These are phyloP conservation scores for Hoplostethus atlanticus DNA, from an alignment of 2,797 vertebrate species.

Conservation along the genomic window DNA sequence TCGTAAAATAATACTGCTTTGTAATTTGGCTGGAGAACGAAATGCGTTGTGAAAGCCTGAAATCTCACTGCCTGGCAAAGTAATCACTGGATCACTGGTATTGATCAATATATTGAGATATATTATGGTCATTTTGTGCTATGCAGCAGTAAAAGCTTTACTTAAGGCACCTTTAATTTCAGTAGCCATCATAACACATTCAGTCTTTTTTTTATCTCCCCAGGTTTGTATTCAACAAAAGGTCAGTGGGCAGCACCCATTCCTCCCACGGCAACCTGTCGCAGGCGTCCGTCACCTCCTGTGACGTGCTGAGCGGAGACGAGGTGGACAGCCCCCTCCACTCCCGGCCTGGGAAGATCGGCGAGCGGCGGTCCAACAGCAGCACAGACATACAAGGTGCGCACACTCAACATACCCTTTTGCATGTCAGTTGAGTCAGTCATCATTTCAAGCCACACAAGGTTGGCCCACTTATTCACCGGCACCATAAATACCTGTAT, in stretches of 20 bases:
- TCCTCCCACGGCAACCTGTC: constrained; percentile 91
- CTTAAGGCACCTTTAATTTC: not conserved
- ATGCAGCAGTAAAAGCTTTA: not conserved
- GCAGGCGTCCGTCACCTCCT: constrained; percentile 86
- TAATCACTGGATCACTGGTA: not conserved
- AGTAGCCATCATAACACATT: not conserved
- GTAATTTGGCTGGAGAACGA: too few species aligned
- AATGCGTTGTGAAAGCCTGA: not conserved
- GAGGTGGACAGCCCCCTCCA: constrained; percentile 86
- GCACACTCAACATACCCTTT: not conserved
- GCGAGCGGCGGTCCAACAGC: constrained; percentile 90
- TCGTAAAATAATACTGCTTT: too few species aligned
- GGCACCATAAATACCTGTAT: not conserved
- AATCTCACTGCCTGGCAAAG: not conserved
- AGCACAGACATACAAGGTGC: constrained; percentile 91
- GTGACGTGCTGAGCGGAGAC: constrained; percentile 88
- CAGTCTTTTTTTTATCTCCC: constrained; percentile 37
- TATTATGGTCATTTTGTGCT: not conserved
- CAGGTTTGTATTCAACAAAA: constrained; percentile 89
- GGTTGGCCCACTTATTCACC: not conserved
- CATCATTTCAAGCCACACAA: constrained; percentile 1
- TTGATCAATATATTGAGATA: not conserved
- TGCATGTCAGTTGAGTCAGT: not conserved
- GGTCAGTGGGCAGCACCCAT: constrained; percentile 83
- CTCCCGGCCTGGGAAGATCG: constrained; percentile 81